Evolutionary conservation across 2,113 vertebrate genomes (phyloP).

Genomic region (Manacus vitellinus): DNA sequence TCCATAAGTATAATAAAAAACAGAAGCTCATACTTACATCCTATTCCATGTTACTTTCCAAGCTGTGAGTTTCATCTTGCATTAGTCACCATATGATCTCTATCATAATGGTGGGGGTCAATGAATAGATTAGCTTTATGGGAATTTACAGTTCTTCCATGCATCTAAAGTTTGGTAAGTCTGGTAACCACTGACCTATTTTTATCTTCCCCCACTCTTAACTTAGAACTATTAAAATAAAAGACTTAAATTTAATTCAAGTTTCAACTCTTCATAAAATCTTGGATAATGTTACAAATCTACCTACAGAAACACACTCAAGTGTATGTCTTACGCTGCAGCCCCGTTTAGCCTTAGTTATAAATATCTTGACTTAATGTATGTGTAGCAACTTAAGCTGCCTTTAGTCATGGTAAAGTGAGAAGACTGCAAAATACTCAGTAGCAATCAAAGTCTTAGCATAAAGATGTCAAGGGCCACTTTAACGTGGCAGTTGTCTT

Average conservation of each 20-base stretch:
- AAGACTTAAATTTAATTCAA: conserved; percentile 72
- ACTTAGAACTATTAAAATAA: conserved; percentile 76
- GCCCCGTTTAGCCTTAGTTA: conserved; percentile 70
- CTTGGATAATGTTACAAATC: conserved; percentile 74
- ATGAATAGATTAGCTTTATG: conserved; percentile 99
- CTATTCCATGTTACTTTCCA: conserved; percentile 99
- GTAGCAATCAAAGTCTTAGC: conserved; percentile 67
- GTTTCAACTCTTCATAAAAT: conserved; percentile 69
- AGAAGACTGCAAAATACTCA: conserved; percentile 71
- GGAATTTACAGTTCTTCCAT: conserved; percentile 99
- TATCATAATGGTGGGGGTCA: conserved; percentile 99
- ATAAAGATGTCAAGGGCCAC: conserved; percentile 62
- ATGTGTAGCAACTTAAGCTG: conserved; percentile 72
- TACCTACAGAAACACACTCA: conserved; percentile 75
- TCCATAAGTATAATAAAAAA: conserved; percentile 98
- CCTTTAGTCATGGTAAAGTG: conserved; percentile 72
- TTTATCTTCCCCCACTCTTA: conserved; percentile 80
- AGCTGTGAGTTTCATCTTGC: conserved; percentile 99
- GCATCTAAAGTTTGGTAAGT: conserved; percentile 97
- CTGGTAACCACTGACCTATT: conserved; percentile 83
- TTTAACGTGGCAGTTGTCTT: conserved; percentile 71
- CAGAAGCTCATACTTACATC: conserved; percentile 99
- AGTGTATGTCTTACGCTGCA: conserved; percentile 72
- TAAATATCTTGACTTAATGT: conserved; percentile 69
- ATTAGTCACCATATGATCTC: conserved; percentile 99